Evolutionary conservation across 2,113 vertebrate genomes (phyloP).

Genomic region (Edolisoma coerulescens): DNA sequence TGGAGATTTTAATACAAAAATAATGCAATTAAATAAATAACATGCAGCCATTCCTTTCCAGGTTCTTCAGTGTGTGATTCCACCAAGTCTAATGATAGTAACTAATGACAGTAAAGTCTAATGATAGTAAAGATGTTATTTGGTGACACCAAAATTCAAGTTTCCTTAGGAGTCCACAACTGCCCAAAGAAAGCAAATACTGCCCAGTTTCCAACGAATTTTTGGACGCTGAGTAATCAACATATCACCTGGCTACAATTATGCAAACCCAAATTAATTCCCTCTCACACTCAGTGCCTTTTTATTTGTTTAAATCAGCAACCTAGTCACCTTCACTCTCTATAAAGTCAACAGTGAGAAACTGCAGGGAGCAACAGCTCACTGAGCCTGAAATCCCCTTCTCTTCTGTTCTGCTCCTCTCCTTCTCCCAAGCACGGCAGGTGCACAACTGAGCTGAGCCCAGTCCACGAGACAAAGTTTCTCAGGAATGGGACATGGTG

Average conservation of each 20-base stretch:
- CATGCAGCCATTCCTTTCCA: background rate
- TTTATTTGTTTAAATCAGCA: background rate
- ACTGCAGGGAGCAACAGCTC: background rate
- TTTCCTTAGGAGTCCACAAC: background rate
- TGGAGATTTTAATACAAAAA: background rate
- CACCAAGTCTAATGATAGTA: background rate
- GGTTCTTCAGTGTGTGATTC: background rate
- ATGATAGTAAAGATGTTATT: background rate
- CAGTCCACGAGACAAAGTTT: background rate
- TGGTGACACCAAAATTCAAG: background rate
- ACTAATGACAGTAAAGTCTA: too few species aligned
- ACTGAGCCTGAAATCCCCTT: background rate
- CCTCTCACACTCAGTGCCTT: background rate
- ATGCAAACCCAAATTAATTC: background rate
- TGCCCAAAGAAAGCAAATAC: background rate
- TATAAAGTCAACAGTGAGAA: background rate
- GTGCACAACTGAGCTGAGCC: background rate
- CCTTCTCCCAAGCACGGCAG: background rate
- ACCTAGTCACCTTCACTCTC: background rate
- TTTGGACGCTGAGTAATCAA: background rate
- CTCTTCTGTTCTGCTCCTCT: background rate
- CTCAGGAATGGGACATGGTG: rapidly evolving
- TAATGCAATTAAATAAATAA: background rate
- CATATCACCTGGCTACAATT: background rate
- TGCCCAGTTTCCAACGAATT: background rate